These are phyloP conservation scores for Conus ventricosus DNA, from an alignment of 1,140 invertebrate species.

Conservation along the genomic window DNA sequence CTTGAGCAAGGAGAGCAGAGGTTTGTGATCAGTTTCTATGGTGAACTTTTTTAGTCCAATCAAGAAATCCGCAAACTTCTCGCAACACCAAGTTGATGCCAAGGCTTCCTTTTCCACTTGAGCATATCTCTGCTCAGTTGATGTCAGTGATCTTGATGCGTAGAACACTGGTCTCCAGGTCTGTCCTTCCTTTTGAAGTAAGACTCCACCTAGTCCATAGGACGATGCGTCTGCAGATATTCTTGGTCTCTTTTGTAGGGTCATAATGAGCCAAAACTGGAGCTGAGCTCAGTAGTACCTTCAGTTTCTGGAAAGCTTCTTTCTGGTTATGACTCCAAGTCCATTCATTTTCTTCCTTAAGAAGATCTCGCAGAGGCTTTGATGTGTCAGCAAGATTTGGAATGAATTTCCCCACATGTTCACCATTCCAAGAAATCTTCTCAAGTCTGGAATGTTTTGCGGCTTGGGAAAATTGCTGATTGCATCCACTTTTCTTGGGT, in stretches of 20 bases:
- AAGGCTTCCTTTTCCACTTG: no score
- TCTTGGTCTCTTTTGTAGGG: background rate
- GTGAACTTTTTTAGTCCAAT: slow-evolving; percentile 5
- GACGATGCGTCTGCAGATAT: slow-evolving; percentile 18
- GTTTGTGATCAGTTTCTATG: slow-evolving; percentile 43
- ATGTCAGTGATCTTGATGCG: background rate
- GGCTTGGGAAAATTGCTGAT: background rate
- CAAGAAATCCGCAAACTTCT: background rate
- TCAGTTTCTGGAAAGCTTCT: slow-evolving; percentile 16
- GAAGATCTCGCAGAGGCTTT: background rate
- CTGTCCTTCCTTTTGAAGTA: no score
- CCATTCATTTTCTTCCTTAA: slow-evolving; percentile 12
- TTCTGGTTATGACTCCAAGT: background rate
- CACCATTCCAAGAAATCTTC: background rate
- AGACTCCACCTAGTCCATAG: background rate
- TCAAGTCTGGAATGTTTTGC: background rate
- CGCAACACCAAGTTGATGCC: no score
- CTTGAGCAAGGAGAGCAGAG: slow-evolving; percentile 30
- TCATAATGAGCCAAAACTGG: slow-evolving; percentile 1
- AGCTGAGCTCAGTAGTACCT: background rate
- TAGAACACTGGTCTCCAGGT: no score
- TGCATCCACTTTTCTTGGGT: slow-evolving; percentile 7
- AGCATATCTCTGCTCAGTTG: background rate
- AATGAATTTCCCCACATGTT: background rate
- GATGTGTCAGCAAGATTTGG: background rate